phyloP scores from a whole-genome alignment of 2,797 vertebrate genomes.

The Miichthys miiuy region DNA sequence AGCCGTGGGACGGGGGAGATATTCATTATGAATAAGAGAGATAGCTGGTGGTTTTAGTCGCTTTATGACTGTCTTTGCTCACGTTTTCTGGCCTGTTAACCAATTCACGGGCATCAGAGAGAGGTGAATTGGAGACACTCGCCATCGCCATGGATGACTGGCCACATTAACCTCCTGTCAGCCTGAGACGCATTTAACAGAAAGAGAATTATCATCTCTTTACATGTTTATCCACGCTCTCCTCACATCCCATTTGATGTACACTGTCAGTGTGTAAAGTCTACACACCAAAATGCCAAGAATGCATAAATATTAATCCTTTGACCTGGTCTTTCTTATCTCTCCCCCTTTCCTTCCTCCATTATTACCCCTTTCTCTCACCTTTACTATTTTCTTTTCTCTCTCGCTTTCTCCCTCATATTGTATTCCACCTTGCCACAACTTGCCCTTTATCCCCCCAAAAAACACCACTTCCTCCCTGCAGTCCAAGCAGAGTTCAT shows the following conservation, averaged over 20 bases:
- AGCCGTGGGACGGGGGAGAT: constrained; percentile 14
- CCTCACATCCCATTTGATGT: constrained; percentile 24
- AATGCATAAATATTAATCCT: constrained; percentile 22
- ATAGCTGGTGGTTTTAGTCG: not conserved
- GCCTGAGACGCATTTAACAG: constrained; percentile 45
- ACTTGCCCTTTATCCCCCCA: not conserved
- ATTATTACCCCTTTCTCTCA: not conserved
- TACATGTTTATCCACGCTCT: constrained; percentile 27
- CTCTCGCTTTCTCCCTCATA: not conserved
- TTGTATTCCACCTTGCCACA: constrained; percentile 9
- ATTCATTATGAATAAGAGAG: constrained; percentile 28
- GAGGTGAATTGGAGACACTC: constrained; percentile 62
- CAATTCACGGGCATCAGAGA: constrained; percentile 53
- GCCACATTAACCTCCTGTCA: constrained; percentile 53
- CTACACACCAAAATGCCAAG: constrained; percentile 26
- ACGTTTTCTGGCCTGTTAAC: constrained; percentile 64
- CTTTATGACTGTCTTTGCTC: constrained; percentile 36
- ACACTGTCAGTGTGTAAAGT: constrained; percentile 11
- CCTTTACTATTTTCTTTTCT: not conserved
- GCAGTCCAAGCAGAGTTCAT: constrained; percentile 99
- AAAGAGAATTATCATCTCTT: constrained; percentile 35
- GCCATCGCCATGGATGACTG: constrained; percentile 46
- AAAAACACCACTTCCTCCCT: not conserved
- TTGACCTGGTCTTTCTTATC: not conserved
- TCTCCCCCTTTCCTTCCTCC: not conserved